Evolutionary conservation across 2,797 vertebrate species (phyloP).

Genomic region (Pipistrellus nathusii): DNA sequence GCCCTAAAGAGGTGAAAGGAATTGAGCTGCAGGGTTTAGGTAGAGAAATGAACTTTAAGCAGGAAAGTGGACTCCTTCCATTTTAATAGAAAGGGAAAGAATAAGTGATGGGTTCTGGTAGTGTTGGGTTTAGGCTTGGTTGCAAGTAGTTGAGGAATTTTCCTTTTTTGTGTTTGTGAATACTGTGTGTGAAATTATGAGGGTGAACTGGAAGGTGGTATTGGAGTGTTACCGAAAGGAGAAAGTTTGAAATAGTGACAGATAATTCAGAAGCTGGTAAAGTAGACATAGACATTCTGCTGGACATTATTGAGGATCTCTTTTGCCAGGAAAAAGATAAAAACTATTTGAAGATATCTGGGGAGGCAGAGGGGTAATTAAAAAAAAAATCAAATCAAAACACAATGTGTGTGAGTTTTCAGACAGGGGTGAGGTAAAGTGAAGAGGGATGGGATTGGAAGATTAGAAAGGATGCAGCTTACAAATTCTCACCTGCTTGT

Average conservation of each 20-base stretch:
- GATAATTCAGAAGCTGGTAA: not conserved
- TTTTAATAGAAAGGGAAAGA: not conserved
- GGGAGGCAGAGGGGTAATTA: not conserved
- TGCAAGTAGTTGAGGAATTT: not conserved
- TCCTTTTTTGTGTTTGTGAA: slow-evolving; percentile 13
- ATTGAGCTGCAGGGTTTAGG: not conserved
- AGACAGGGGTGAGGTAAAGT: not conserved
- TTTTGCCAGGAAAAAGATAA: not conserved
- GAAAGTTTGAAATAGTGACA: not conserved
- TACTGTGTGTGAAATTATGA: not conserved
- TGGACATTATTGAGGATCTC: not conserved
- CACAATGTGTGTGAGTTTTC: not conserved
- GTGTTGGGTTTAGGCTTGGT: not conserved
- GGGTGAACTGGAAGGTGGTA: not conserved
- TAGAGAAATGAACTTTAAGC: not conserved
- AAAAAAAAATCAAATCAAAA: not conserved
- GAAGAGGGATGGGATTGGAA: not conserved
- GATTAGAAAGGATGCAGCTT: not conserved
- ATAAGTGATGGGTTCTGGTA: not conserved
- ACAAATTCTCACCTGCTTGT: not conserved
- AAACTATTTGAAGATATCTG: not conserved
- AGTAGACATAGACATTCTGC: not conserved
- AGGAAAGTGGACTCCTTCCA: not conserved
- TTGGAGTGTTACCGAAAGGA: not conserved
- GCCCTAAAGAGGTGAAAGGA: not conserved